Conservation (phyloP, 2,888 invertebrate species). For the Tenthredo mesomela region DNA sequence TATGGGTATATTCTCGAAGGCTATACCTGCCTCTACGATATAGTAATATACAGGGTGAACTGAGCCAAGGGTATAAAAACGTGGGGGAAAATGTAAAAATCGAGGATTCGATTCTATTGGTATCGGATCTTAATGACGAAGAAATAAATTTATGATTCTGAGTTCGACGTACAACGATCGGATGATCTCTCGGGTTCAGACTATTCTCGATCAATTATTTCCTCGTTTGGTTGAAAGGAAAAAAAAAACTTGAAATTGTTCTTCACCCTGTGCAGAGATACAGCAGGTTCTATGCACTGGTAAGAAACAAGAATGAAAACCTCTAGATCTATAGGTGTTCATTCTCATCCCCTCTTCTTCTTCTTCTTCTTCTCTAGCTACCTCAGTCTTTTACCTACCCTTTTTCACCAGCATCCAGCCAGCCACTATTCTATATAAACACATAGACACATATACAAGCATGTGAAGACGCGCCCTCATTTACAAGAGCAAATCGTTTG, state of each 20-base stretch:
- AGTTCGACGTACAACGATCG: not conserved
- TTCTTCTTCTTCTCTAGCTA: too few relatives aligned
- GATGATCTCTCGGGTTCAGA: not conserved
- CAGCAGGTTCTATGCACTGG: slow-evolving; percentile 10
- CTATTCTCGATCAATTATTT: not conserved
- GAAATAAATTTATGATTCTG: not conserved
- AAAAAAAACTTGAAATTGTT: not conserved
- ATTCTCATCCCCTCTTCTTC: slow-evolving; percentile 4
- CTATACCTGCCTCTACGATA: not conserved
- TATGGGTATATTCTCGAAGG: slow-evolving; percentile 4
- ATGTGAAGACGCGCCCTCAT: slow-evolving; percentile 25
- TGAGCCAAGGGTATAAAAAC: not conserved
- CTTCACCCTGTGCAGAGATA: not conserved
- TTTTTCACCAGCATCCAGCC: not conserved
- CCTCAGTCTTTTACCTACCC: slow-evolving; percentile 22
- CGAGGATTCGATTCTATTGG: not conserved
- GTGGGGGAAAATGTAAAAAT: not conserved
- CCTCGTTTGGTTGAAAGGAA: not conserved
- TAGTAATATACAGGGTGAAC: not conserved
- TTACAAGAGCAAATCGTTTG: slow-evolving; percentile 41
- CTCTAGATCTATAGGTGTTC: not conserved
- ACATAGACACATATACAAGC: not conserved
- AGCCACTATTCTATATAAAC: not conserved
- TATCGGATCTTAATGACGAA: not conserved
- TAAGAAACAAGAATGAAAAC: slow-evolving; percentile 4